Percentiles rank a stretch among this genome's conserved stretches.
phyloP scores from a whole-genome alignment of 2,888 invertebrate species.

The Ochropleura leucogaster region DNA sequence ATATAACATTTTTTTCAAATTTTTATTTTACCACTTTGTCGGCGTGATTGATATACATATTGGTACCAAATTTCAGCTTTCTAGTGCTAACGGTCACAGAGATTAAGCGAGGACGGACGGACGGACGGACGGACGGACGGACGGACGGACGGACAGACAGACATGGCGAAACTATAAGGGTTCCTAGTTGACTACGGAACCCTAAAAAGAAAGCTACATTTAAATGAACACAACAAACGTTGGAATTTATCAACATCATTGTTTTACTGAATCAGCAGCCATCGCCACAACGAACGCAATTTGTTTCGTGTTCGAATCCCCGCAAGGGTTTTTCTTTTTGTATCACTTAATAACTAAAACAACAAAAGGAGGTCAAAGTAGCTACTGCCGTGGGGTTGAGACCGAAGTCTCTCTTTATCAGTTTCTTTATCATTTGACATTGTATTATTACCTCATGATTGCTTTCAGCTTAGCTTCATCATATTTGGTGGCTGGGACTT shows the following conservation, averaged over 20 bases:
- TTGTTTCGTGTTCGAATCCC: not conserved
- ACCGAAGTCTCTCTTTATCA: conserved; percentile 51
- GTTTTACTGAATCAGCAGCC: not conserved
- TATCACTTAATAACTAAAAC: not conserved
- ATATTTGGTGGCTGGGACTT: conserved; percentile 53
- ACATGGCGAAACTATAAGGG: no score
- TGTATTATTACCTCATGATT: conserved; percentile 50
- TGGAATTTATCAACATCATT: conserved; percentile 9
- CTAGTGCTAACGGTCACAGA: no score
- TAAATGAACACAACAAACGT: not conserved
- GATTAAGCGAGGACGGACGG: no score
- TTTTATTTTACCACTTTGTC: no score
- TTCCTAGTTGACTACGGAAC: no score
- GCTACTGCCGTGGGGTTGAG: conserved; percentile 53
- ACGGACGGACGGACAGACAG: no score
- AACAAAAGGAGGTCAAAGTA: conserved; percentile 46
- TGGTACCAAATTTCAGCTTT: no score
- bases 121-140: no score
- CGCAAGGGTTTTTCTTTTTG: conserved; percentile 4
- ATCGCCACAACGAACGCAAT: not conserved
- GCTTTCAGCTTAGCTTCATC: conserved; percentile 45
- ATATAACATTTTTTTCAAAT: no score
- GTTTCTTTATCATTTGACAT: conserved; percentile 50
- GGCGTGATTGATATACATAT: no score
- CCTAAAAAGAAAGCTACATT: no score